phyloP scores from a whole-genome alignment of 2,113 vertebrate species.

The Ptilorrhoa leucosticta region DNA sequence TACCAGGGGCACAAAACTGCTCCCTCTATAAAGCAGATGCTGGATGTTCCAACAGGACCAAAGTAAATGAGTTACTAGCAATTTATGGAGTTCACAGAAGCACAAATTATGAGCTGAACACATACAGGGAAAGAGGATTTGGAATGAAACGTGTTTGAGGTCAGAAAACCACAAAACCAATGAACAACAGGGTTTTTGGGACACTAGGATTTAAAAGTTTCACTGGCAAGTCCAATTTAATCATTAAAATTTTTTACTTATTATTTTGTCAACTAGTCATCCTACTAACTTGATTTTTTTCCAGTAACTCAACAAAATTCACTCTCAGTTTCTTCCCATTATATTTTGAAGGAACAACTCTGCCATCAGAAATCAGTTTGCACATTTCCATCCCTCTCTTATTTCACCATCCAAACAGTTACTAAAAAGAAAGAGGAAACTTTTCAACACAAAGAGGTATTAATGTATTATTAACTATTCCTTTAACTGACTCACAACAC shows the following conservation, averaged over 20 bases:
- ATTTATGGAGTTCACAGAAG: not conserved
- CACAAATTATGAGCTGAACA: not conserved
- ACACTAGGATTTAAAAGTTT: not conserved
- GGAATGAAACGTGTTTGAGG: not conserved
- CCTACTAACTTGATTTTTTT: not conserved
- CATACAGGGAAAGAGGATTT: accelerated
- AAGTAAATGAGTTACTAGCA: not conserved
- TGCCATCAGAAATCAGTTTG: not conserved
- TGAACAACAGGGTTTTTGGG: not conserved
- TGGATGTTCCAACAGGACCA: not conserved
- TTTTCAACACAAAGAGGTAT: not conserved
- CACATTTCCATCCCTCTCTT: not conserved
- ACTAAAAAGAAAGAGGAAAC: not conserved
- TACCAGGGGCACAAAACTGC: not conserved
- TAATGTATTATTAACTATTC: conserved; percentile 30
- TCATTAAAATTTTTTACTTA: not conserved
- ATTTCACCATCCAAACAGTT: not conserved
- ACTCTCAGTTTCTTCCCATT: not conserved
- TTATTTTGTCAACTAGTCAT: not conserved
- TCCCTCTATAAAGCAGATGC: not conserved
- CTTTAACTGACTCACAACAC: conserved; percentile 15
- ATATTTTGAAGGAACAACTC: not conserved
- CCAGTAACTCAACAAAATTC: not conserved
- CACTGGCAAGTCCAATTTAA: not conserved
- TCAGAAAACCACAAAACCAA: not conserved